Evolutionary conservation across 2,113 vertebrate species (phyloP).

Genomic region (Pagrus major): DNA sequence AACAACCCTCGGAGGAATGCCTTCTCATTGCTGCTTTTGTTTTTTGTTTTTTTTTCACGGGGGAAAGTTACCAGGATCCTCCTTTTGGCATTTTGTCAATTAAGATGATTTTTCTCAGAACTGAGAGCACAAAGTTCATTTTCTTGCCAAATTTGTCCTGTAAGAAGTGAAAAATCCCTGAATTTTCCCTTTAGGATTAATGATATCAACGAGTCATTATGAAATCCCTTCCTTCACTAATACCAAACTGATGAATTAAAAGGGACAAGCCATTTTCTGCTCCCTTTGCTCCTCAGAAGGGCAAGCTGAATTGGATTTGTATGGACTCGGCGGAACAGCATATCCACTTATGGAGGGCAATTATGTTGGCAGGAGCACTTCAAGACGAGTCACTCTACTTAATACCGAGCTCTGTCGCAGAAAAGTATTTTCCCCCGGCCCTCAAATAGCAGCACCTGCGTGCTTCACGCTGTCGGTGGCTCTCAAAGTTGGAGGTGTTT

Average conservation of each 20-base stretch:
- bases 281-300: slow-evolving; percentile 65
- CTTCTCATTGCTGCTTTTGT: neutral
- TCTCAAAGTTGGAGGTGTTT: slow-evolving; percentile 38
- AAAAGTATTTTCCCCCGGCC: slow-evolving; percentile 26
- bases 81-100: neutral
- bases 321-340: slow-evolving; percentile 66
- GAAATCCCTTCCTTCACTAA: slow-evolving; percentile 47
- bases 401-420: slow-evolving; percentile 9
- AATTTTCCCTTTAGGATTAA: slow-evolving; percentile 35
- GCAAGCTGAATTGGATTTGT: slow-evolving; percentile 76
- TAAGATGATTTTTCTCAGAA: neutral
- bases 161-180: neutral
- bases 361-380: slow-evolving; percentile 70
- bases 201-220: slow-evolving; percentile 38
- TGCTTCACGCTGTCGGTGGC: slow-evolving; percentile 26
- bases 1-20: neutral
- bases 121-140: slow-evolving; percentile 9
- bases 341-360: slow-evolving; percentile 74
- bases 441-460: slow-evolving; percentile 29
- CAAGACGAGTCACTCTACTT: slow-evolving; percentile 57
- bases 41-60: no score
- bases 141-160: neutral
- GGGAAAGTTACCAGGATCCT: neutral
- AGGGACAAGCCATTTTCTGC: slow-evolving; percentile 77
- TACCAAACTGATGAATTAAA: slow-evolving; percentile 71